Conservation (phyloP, 2,113 vertebrate species). For the Hemiprocne comata region DNA sequence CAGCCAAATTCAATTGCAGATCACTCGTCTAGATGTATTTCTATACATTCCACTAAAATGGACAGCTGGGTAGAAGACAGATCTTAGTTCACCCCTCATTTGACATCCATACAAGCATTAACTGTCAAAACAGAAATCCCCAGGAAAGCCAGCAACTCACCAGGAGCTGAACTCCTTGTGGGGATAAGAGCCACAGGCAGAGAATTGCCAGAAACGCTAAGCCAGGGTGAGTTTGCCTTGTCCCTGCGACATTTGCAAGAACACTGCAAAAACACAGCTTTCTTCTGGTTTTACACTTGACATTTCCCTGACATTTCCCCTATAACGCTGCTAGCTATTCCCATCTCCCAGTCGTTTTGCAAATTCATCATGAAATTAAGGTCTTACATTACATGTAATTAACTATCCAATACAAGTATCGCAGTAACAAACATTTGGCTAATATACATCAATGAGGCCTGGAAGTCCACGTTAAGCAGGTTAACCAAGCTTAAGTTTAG, state of each 20-base stretch:
- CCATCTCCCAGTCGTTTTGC: constrained; percentile 8
- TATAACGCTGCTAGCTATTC: constrained; percentile 6
- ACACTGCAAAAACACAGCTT: constrained; percentile 4
- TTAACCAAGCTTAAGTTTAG: neutral
- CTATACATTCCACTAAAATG: neutral
- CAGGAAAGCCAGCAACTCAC: neutral
- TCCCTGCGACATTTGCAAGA: constrained; percentile 5
- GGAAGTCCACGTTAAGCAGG: neutral
- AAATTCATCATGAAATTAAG: constrained; percentile 42
- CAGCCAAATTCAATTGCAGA: neutral
- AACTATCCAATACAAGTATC: neutral
- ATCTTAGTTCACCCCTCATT: neutral
- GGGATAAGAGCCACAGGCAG: neutral
- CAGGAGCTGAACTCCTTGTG: neutral
- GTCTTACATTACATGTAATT: neutral
- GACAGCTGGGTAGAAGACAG: neutral
- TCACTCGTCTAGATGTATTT: neutral
- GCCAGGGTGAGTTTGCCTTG: neutral
- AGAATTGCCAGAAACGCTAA: neutral
- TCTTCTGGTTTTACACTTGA: constrained; percentile 75
- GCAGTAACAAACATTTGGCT: neutral
- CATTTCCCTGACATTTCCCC: constrained; percentile 84
- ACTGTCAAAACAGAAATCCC: neutral
- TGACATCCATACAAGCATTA: neutral
- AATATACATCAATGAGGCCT: neutral